Evolutionary conservation across 2,113 vertebrate species (phyloP).

Genomic region (Rhinoptilus africanus): DNA sequence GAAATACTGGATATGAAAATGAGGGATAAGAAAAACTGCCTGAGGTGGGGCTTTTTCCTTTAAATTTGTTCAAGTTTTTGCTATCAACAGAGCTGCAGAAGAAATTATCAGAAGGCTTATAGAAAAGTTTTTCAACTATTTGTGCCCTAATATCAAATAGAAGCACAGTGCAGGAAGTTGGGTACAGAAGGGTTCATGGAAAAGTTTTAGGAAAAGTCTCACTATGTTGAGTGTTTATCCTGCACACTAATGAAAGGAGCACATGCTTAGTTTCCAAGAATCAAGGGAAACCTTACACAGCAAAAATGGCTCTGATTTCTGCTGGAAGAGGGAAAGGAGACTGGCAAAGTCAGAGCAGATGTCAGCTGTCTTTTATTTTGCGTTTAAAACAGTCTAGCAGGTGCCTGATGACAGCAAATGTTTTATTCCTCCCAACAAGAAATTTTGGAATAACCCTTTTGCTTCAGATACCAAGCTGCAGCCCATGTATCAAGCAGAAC

Average conservation of each 20-base stretch:
- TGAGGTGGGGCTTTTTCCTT: not conserved
- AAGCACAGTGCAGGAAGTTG: not conserved
- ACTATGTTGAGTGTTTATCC: too few relatives aligned
- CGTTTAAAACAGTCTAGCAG: not conserved
- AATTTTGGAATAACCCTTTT: not conserved
- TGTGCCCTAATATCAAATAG: not conserved
- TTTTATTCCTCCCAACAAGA: not conserved
- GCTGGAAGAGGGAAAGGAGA: not conserved
- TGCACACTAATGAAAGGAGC: not conserved
- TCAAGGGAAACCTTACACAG: not conserved
- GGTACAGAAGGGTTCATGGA: not conserved
- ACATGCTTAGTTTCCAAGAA: not conserved
- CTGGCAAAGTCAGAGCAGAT: not conserved
- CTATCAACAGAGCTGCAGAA: not conserved
- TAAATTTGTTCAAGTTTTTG: not conserved
- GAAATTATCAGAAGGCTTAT: not conserved
- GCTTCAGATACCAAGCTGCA: not conserved
- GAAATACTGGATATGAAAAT: not conserved
- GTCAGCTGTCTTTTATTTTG: not conserved
- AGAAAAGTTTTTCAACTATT: not conserved
- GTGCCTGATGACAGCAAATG: not conserved
- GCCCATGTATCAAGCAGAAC: not conserved
- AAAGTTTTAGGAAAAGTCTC: not conserved
- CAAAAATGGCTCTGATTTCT: not conserved
- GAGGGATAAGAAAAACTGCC: not conserved